phyloP scores from a whole-genome alignment of 2,113 vertebrate species.

The Acanthochromis polyacanthus region DNA sequence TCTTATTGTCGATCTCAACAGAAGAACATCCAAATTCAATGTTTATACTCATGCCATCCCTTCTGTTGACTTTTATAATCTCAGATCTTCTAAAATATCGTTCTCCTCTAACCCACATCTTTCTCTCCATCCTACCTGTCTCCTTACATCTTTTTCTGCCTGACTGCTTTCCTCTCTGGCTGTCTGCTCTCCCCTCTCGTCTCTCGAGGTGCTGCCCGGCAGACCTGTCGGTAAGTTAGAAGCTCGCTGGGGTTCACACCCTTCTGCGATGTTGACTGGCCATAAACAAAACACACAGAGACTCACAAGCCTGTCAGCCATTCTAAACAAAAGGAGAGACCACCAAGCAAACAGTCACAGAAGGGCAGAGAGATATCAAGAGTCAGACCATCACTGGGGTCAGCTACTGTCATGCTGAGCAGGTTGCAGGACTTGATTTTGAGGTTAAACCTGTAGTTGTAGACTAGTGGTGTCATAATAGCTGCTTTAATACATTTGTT shows the following conservation, averaged over 20 bases:
- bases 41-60: no score
- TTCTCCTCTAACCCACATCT: not conserved
- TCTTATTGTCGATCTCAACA: not conserved
- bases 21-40: no score
- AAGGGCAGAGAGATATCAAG: constrained; percentile 13
- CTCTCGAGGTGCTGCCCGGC: not conserved
- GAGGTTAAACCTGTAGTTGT: not conserved
- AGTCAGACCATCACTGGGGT: not conserved
- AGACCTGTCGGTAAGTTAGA: not conserved
- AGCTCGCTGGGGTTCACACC: constrained; percentile 60
- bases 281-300: constrained; percentile 78
- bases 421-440: not conserved
- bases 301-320: constrained; percentile 37
- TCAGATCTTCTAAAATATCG: no score
- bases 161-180: not conserved
- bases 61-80: no score
- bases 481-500: not conserved
- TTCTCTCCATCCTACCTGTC: not conserved
- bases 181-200: not conserved
- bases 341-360: constrained; percentile 52
- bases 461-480: not conserved
- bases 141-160: not conserved
- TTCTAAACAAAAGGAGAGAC: constrained; percentile 62
- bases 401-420: not conserved
- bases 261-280: constrained; percentile 74